Conservation (phyloP, 2,797 vertebrate species). For the Novumbra hubbsi region DNA sequence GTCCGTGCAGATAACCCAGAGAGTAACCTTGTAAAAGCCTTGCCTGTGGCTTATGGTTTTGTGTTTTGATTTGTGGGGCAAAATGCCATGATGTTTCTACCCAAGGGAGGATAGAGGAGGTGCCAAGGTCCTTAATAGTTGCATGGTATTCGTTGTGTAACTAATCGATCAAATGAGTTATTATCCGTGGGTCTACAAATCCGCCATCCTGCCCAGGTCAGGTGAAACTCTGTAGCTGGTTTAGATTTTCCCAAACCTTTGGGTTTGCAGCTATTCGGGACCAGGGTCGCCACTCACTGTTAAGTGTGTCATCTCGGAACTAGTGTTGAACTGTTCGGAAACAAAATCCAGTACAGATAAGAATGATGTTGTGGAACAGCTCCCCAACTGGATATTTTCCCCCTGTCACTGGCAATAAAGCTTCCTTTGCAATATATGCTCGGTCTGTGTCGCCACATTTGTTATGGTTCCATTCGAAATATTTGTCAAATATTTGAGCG, state of each 20-base stretch:
- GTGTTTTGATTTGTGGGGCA: slow-evolving; percentile 68
- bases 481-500: neutral
- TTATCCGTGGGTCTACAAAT: slow-evolving; percentile 29
- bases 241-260: slow-evolving; percentile 36
- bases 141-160: slow-evolving; percentile 43
- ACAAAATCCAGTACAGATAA: slow-evolving; percentile 50
- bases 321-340: slow-evolving; percentile 59
- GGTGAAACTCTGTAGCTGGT: slow-evolving; percentile 25
- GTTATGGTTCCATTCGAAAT: slow-evolving; percentile 24
- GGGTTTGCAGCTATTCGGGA: slow-evolving; percentile 42
- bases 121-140: slow-evolving; percentile 40
- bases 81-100: slow-evolving; percentile 65
- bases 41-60: slow-evolving; percentile 73
- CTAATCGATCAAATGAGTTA: slow-evolving; percentile 13
- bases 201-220: slow-evolving; percentile 43
- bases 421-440: slow-evolving; percentile 74
- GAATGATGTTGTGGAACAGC: slow-evolving; percentile 50
- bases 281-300: slow-evolving; percentile 36
- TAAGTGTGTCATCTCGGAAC: slow-evolving; percentile 43
- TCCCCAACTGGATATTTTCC: slow-evolving; percentile 61
- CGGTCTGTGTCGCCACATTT: slow-evolving; percentile 41
- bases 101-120: slow-evolving; percentile 33
- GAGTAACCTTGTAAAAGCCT: slow-evolving; percentile 70
- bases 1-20: slow-evolving; percentile 62
- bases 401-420: slow-evolving; percentile 80